phyloP scores from a whole-genome alignment of 2,888 invertebrate genomes.

The Julus scanicus region DNA sequence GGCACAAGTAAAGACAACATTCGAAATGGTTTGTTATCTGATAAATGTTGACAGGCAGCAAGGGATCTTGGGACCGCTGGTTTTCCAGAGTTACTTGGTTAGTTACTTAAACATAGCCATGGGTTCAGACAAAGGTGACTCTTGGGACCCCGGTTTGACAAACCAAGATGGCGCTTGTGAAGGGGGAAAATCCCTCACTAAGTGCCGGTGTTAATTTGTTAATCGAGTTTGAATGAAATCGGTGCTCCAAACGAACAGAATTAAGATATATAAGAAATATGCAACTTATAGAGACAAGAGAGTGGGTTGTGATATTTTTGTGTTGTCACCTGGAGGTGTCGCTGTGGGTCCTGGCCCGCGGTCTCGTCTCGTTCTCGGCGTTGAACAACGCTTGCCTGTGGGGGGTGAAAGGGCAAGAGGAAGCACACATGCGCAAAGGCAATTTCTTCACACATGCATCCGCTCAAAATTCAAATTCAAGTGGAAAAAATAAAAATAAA shows the following conservation, averaged over 20 bases:
- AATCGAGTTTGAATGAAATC: conserved; percentile 24
- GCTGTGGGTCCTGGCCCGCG: conserved; percentile 49
- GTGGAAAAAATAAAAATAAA: not conserved
- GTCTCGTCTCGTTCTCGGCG: conserved; percentile 50
- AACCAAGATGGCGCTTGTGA: not conserved
- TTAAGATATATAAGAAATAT: conserved; percentile 28
- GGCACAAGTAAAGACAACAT: too few species aligned
- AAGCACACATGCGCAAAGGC: conserved; percentile 50
- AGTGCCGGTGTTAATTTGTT: conserved; percentile 19
- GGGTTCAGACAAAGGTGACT: not conserved
- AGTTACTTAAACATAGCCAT: too few species aligned
- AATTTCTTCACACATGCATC: conserved; percentile 35
- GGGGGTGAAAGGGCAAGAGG: conserved; percentile 43
- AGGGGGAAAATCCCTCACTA: not conserved
- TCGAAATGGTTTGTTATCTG: too few species aligned
- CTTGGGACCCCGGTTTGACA: not conserved
- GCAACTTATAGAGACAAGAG: conserved; percentile 16
- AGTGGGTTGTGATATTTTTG: conserved; percentile 42
- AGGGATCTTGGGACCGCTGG: too few species aligned
- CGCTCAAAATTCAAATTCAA: conserved; percentile 31
- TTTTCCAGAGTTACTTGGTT: too few species aligned
- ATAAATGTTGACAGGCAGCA: too few species aligned
- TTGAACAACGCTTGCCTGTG: conserved; percentile 49
- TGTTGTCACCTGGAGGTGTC: conserved; percentile 49
- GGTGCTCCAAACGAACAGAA: conserved; percentile 39